Evolutionary conservation across 2,113 vertebrate species (phyloP).

Genomic region (Struthio camelus): DNA sequence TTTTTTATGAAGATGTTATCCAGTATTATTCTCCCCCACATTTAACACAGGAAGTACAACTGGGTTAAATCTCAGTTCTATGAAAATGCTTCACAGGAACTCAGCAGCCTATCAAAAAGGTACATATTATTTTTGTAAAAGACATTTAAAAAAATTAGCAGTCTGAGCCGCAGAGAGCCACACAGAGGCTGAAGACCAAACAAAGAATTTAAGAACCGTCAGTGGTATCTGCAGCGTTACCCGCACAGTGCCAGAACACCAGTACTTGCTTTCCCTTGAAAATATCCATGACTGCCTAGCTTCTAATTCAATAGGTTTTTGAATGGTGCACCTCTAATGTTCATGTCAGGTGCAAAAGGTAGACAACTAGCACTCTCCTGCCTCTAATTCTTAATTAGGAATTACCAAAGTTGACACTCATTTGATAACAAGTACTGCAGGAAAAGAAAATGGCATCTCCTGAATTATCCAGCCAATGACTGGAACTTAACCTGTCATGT

Average conservation of each 20-base stretch:
- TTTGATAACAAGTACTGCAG: neutral
- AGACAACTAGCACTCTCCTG: neutral
- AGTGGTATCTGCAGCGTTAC: fast-evolving
- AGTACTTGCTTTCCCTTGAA: neutral
- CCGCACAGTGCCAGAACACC: neutral
- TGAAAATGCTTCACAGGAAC: neutral
- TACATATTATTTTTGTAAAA: neutral
- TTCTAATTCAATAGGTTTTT: neutral
- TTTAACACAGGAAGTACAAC: neutral
- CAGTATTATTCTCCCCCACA: neutral
- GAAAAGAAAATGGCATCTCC: neutral
- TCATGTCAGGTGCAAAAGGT: neutral
- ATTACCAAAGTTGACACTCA: neutral
- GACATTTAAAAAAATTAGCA: neutral
- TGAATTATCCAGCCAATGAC: neutral
- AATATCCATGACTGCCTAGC: neutral
- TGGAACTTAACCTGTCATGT: neutral
- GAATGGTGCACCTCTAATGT: neutral
- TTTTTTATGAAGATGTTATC: neutral
- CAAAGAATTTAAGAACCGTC: neutral
- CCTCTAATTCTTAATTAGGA: neutral
- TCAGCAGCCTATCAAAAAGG: neutral
- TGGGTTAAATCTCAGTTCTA: neutral
- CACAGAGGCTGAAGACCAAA: neutral
- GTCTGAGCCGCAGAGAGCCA: neutral